Conservation (phyloP, 2,113 vertebrate species). For the mouse (Mus musculus) region GRCm39 chr3:38816001-38816500, state of each 20-base stretch:
- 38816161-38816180: too few relatives aligned
- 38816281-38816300: constrained; percentile 3
- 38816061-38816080: background rate
- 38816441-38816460: background rate
- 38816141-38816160: background rate
- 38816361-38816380: background rate
- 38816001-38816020: background rate
- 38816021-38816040: background rate
- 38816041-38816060: background rate
- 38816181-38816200: too few relatives aligned
- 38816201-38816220: background rate
- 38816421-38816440: background rate
- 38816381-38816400: background rate
- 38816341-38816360: background rate
- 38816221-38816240: background rate
- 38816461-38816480: background rate
- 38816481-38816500: background rate
- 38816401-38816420: background rate
- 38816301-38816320: background rate
- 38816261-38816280: background rate
- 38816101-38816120: background rate
- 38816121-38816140: background rate
- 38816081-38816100: too few relatives aligned
- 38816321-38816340: background rate
- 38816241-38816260: background rate